These are phyloP conservation scores for Wiebesia pumilae DNA, from an alignment of 1,140 invertebrate species.

Conservation along the genomic window DNA sequence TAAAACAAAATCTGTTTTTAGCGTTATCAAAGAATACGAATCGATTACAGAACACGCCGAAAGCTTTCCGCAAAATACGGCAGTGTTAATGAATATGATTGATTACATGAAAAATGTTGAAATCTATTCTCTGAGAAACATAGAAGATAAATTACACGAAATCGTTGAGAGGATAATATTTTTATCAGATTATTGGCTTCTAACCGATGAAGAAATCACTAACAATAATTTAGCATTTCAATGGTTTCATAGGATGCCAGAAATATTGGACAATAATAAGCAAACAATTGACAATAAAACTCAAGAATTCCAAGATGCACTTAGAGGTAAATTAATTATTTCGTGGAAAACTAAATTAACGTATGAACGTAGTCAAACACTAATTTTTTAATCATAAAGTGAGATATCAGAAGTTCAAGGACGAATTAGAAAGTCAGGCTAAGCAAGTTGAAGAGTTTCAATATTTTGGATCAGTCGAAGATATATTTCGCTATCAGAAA, in stretches of 20 bases:
- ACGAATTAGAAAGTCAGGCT: conserved; percentile 87
- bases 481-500: conserved; percentile 88
- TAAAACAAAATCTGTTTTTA: conserved; percentile 63
- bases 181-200: conserved; percentile 84
- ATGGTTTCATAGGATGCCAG: conserved; percentile 87
- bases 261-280: conserved; percentile 87
- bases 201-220: conserved; percentile 87
- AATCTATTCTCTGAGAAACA: conserved; percentile 80
- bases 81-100: conserved; percentile 88
- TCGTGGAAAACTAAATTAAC: background rate
- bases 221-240: conserved; percentile 88
- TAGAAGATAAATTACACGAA: conserved; percentile 85
- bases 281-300: conserved; percentile 87
- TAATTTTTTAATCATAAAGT: conserved; percentile 67
- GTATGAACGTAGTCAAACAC: background rate
- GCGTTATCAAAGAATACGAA: conserved; percentile 88
- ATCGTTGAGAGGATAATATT: conserved; percentile 82
- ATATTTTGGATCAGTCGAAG: conserved; percentile 88
- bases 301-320: conserved; percentile 88
- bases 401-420: conserved; percentile 82
- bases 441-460: conserved; percentile 90
- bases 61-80: conserved; percentile 86
- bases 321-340: conserved; percentile 75
- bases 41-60: conserved; percentile 85
- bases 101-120: conserved; percentile 85